Base-by-base conservation (phyloP, 2,113 vertebrate genomes). In the Pluvianellus socialis region DNA sequence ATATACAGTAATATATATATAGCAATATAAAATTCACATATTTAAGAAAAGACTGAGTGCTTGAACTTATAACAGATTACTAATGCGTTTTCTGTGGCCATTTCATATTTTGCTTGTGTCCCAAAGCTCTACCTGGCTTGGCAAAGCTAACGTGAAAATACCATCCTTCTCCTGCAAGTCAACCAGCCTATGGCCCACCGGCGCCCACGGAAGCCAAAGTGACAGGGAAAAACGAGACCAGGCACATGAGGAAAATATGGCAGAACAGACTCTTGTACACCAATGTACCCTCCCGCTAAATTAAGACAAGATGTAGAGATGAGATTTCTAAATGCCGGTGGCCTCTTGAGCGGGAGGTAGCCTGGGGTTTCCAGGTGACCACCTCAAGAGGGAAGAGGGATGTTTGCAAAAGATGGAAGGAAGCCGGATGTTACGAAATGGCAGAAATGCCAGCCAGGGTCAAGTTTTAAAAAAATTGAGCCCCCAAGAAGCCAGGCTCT, bases 1-100 rank as follows among this genome's bases (percentile, higher is more conserved):
- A 80, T 33, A 28, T 19, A 21, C 24, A 42, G 30, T 40, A 35
- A 49, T 9, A n/a, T 1, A 53, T 8, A 47, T 8, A 3, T 38
- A 38, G 38, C 38, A 89, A 59, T 20, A 44, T 22, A 84, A 77
- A 68, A 9, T 33, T 20, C 4, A 24, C 26, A 3, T 18, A 10
- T 52, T 79, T 18, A 8, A 30, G 27, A 63, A 85, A 52, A 67
- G 28, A 28, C 24, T 3, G 28, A 63, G 20, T 33, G 44, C 59
- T 79, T 68, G 47, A 52, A 65, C 33, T 93, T 62, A 68, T 26
- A 49, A 32, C 27, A 26, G 61, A 79, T 50, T 47, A 55, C 24
- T 4, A 59, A 81, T 0, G 0, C 32, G 24, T 72, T 35, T 73
- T 47, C n/a, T 52, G 52, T 7, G 72, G 47, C 13, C 20, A 14